phyloP scores from a whole-genome alignment of 2,888 invertebrate genomes.

The Molorchus minor region DNA sequence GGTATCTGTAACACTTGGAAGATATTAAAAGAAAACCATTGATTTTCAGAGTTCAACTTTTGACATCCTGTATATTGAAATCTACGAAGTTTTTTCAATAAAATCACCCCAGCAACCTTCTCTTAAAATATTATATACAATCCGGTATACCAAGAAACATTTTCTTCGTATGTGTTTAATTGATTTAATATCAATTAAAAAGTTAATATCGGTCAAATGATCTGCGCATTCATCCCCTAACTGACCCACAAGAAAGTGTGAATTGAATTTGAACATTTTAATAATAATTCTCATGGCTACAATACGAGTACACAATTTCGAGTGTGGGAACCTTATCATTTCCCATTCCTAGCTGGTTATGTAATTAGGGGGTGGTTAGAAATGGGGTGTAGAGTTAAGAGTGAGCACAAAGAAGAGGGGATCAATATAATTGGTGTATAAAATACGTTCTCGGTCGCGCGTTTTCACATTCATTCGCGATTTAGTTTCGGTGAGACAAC shows the following conservation, averaged over 20 bases:
- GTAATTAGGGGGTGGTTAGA: constrained; percentile 52
- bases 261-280: constrained; percentile 33
- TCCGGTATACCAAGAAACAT: no score
- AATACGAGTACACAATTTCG: constrained; percentile 31
- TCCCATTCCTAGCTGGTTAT: constrained; percentile 49
- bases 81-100: no score
- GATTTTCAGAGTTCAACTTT: no score
- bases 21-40: no score
- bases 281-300: constrained; percentile 34
- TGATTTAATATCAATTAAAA: no score
- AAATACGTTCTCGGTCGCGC: constrained; percentile 23
- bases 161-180: no score
- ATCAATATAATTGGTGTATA: constrained; percentile 32
- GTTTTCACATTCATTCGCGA: constrained; percentile 30
- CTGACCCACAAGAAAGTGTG: constrained; percentile 33
- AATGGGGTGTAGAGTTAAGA: constrained; percentile 35
- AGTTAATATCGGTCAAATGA: no score
- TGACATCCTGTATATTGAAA: no score
- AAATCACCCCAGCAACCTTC: no score
- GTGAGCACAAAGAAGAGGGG: constrained; percentile 32
- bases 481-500: constrained; percentile 17
- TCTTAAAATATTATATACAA: no score
- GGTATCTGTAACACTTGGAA: no score
- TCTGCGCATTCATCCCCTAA: constrained; percentile 8
- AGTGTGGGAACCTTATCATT: constrained; percentile 51